Evolutionary conservation across 2,113 vertebrate genomes (phyloP), one percentile per base, ranked within the genome.

Genomic region (Tragelaphus strepsiceros): DNA sequence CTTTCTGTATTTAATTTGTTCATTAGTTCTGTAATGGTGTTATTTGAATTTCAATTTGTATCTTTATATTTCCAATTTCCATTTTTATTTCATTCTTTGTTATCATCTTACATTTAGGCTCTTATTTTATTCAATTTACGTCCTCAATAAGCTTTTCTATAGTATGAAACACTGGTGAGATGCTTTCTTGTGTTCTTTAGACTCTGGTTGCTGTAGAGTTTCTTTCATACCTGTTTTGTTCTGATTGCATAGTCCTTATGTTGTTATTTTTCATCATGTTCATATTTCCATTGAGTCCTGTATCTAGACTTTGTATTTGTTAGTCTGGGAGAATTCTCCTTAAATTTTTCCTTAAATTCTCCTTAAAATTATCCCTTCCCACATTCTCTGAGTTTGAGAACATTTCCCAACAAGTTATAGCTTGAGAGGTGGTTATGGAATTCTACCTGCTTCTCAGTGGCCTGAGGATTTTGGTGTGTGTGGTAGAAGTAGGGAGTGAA

Each of bases 61-160:
- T 89, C 30, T 89, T 94, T 96, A 71, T 53, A 94, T 94, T 93
- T 96, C 96, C 67, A 94, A n/a, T 98, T 91, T 96, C 28, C 58
- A 90, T 49, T 96, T 92, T 96, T 95, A 82, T 86, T 82, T 91
- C 71, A 89, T 93, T 83, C 83, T 90, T 28, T n/a, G 28, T 91
- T 86, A 80, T 58, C 46, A 51, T 92, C 35, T 84, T 82, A 91
- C 15, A 93, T 77, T 91, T 74, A 81, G 64, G 32, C 24, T 96
- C 3, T 67, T 95, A 89, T 88, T 85, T 77, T 95, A 91, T 81
- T 74, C 43, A 90, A 54, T 51, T 74, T 7, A 19, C 46, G 8
- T 58, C 67, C 39, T 85, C 91, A 93, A 80, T 59, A 71, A 81
- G 17, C 2, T 80, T 97, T 77, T 82, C 39, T 85, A 67, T 49